Percentiles rank a stretch among this genome's conserved stretches.
Evolutionary conservation across 2,113 vertebrate species (phyloP).

Genomic region (Lota lota): DNA sequence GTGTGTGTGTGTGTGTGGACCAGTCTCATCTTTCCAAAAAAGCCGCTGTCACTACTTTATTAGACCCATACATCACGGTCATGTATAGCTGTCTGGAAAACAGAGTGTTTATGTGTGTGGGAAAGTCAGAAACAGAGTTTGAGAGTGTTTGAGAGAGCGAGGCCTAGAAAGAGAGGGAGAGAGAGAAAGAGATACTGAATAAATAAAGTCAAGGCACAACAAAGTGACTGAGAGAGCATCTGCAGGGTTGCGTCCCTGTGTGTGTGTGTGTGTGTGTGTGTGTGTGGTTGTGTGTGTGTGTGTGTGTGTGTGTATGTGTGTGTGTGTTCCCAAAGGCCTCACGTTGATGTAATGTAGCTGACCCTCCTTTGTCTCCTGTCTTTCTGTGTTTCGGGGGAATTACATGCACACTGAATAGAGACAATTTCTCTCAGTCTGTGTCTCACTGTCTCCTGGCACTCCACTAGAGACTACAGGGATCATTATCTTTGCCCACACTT

Average conservation of each 20-base stretch:
- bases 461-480: too few species aligned
- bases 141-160: neutral
- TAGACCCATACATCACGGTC: slow-evolving; percentile 53
- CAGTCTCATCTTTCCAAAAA: slow-evolving; percentile 29
- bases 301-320: neutral
- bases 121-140: slow-evolving; percentile 9
- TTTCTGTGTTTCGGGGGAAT: slow-evolving; percentile 34
- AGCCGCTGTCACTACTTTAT: slow-evolving; percentile 46
- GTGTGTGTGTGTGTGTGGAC: slow-evolving; percentile 7
- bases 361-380: slow-evolving; percentile 34
- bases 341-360: slow-evolving; percentile 24
- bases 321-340: slow-evolving; percentile 19
- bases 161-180: slow-evolving; percentile 7
- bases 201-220: slow-evolving; percentile 4
- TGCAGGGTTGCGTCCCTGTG: neutral
- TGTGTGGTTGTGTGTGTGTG: neutral
- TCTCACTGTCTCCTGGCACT: neutral
- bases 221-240: slow-evolving; percentile 7
- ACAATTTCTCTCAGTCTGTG: slow-evolving; percentile 2
- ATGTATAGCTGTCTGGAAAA: slow-evolving; percentile 5
- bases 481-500: too few species aligned
- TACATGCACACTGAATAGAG: slow-evolving; percentile 39
- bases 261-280: neutral
- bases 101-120: neutral
- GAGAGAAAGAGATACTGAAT: neutral